phyloP scores from a whole-genome alignment of 2,888 invertebrate genomes.

The Tipula confusa region DNA sequence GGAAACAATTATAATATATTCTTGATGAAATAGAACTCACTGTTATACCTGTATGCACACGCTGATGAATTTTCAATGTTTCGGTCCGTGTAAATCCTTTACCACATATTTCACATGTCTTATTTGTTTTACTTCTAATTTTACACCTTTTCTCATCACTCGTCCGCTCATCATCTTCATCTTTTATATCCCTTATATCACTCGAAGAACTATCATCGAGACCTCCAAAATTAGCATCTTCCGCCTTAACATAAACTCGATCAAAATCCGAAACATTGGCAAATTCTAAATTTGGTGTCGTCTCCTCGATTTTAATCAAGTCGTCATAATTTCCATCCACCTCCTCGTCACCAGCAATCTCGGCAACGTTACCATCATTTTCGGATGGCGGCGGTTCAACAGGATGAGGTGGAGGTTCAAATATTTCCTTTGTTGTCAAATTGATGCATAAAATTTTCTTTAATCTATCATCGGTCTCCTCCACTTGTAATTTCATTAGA shows the following conservation, averaged over 20 bases:
- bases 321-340: not conserved
- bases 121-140: constrained; percentile 8
- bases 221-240: not conserved
- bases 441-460: not conserved
- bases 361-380: not conserved
- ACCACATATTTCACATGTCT: constrained; percentile 10
- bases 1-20: not conserved
- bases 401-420: not conserved
- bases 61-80: not conserved
- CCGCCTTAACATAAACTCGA: not conserved
- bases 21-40: not conserved
- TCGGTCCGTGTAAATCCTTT: not conserved
- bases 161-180: not conserved
- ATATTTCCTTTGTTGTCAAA: not conserved
- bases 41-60: not conserved
- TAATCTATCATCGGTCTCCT: not conserved
- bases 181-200: not conserved
- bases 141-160: not conserved
- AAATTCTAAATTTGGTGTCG: not conserved
- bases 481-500: constrained; percentile 13
- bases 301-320: not conserved
- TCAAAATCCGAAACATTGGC: constrained; percentile 6
- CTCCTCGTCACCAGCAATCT: not conserved
- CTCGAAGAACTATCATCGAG: not conserved
- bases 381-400: not conserved